Evolutionary conservation across 1,140 invertebrate genomes (phyloP), one percentile per base, ranked within the genome.

Genomic region (Drosophila micromelanica): DNA sequence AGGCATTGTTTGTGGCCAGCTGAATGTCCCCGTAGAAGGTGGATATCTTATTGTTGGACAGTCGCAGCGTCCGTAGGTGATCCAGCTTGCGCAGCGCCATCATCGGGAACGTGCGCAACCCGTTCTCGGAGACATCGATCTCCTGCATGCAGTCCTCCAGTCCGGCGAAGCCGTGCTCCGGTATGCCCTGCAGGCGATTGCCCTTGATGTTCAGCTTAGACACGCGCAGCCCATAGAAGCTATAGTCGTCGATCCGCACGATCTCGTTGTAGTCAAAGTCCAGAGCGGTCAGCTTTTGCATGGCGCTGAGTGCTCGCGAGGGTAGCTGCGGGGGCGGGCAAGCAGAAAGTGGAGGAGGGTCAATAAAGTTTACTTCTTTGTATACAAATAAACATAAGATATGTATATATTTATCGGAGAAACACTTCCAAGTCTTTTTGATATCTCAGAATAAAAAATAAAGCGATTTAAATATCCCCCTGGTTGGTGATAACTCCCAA

Each of bases 251-350:
- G 35, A 98, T 93, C 71, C 97, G 95, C 35, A 94, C 94, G 45
- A 98, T 97, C 76, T 96, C 93, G 91, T 98, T 98, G 54, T 95
- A 95, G 86, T 97, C 97, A n/a, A 98, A 94, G 90, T 98, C 96
- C 27, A 98, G 92, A 0, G 95, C 94, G 13, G 95, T 94, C 12
- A 98, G 92, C 77, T 95, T 95, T 13, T 94, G 93, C 71, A 98
- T 93, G 6, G 95, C 94, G 4, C 95, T 94, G 20, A 98, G 93
- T 0, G 97, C 95, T 79, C 96, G 96, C 80, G 97, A 96, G 0
- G 97, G 97, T 51, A 98, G 95, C 90, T 94, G 59, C 30, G 73
- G 59, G 73, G 59, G 12, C 1, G 1, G 23, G 8, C 6, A 62
- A 5, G n/a, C 9, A 64, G 3, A 54, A n/a, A 35, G 20, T 32